Percentiles rank a stretch among this genome's conserved stretches.
Conservation (phyloP, 2,113 vertebrate genomes). For the Corydoras maculifer region DNA sequence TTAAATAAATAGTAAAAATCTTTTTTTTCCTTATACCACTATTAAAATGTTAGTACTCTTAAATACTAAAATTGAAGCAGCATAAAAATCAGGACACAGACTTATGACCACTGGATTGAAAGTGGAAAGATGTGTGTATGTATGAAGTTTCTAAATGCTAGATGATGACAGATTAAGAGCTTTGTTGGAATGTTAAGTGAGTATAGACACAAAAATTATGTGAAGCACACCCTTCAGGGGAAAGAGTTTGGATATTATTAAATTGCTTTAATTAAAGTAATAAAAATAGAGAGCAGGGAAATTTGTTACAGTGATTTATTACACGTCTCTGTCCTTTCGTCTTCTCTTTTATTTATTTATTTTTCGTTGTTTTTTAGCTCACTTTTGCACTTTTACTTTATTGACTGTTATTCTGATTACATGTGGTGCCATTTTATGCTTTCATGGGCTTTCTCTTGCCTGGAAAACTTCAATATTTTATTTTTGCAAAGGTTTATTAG, state of each 20-base stretch:
- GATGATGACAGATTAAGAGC: constrained; percentile 27
- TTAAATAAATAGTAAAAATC: too few relatives aligned
- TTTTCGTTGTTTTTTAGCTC: not conserved
- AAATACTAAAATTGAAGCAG: too few relatives aligned
- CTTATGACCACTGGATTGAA: too few relatives aligned
- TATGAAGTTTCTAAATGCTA: not conserved
- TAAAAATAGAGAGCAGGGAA: constrained; percentile 25
- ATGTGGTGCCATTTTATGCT: constrained; percentile 3
- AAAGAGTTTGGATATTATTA: constrained; percentile 46
- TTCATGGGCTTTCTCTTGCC: not conserved
- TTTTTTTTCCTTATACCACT: too few relatives aligned
- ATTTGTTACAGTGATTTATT: constrained; percentile 15
- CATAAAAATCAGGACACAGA: too few relatives aligned
- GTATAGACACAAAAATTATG: constrained; percentile 34
- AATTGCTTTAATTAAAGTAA: constrained; percentile 42
- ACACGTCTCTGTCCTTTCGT: not conserved
- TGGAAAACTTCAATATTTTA: constrained; percentile 1
- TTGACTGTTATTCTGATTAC: constrained; percentile 41
- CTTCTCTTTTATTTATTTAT: not conserved
- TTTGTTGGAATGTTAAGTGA: constrained; percentile 33
- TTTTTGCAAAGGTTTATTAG: constrained; percentile 21
- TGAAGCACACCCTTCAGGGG: constrained; percentile 19
- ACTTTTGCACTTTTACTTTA: constrained; percentile 27
- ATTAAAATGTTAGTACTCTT: too few relatives aligned
- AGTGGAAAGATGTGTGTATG: too few relatives aligned